phyloP scores from a whole-genome alignment of 1,140 invertebrate genomes.

The Drosophila subpulchrella region DNA sequence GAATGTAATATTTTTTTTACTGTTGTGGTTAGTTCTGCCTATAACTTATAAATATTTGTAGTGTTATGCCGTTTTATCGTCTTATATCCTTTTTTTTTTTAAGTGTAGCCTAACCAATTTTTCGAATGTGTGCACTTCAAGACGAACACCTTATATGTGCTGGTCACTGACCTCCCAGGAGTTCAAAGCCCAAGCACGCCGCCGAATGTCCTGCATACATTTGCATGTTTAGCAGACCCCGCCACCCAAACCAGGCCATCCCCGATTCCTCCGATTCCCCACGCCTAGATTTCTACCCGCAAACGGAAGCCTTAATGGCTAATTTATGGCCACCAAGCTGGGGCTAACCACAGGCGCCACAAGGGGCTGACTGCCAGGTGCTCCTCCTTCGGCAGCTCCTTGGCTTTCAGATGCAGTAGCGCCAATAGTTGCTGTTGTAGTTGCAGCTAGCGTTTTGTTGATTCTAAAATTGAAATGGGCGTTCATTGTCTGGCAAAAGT shows the following conservation, averaged over 20 bases:
- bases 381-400: constrained; percentile 1
- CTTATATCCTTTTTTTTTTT: background rate
- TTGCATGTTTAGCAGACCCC: constrained; percentile 65
- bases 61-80: too few species aligned
- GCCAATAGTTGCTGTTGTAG: constrained; percentile 38
- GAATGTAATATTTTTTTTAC: background rate
- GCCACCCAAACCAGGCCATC: constrained; percentile 21
- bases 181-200: constrained; percentile 70
- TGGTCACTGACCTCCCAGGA: constrained; percentile 69
- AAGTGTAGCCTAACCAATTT: constrained; percentile 1
- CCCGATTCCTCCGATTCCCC: constrained; percentile 8
- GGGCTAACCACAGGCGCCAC: constrained; percentile 51
- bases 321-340: constrained; percentile 75
- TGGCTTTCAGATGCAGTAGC: constrained; percentile 18
- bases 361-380: constrained; percentile 1
- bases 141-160: constrained; percentile 58
- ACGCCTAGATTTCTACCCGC: constrained; percentile 9
- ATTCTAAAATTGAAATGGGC: constrained; percentile 81
- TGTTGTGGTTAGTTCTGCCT: too few species aligned
- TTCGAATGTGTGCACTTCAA: constrained; percentile 29
- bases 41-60: too few species aligned
- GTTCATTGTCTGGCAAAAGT: constrained; percentile 71
- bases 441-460: constrained; percentile 55
- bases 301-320: constrained; percentile 77
- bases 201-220: constrained; percentile 67